These are phyloP conservation scores for Melipona bicolor DNA, from an alignment of 2,888 invertebrate species.

Conservation along the genomic window DNA sequence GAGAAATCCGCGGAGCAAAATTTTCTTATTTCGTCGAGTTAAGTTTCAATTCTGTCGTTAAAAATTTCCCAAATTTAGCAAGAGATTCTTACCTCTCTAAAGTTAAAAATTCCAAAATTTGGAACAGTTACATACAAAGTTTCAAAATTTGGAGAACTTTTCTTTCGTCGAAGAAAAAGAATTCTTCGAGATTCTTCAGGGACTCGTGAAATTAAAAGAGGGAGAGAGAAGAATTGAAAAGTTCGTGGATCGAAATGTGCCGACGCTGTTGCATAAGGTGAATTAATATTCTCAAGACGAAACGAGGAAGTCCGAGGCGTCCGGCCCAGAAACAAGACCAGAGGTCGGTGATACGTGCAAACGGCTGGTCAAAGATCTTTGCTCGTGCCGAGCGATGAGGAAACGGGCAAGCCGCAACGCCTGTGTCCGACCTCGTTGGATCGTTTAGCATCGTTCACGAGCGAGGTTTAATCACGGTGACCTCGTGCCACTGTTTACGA, in stretches of 20 bases:
- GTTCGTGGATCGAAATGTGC: background rate
- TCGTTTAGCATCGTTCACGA: conserved; percentile 62
- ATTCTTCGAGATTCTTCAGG: too few relatives aligned
- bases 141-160: too few relatives aligned
- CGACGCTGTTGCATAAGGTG: background rate
- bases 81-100: too few relatives aligned
- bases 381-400: conserved; percentile 39
- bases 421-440: conserved; percentile 52
- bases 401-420: conserved; percentile 39
- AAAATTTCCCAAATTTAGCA: too few relatives aligned
- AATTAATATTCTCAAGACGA: background rate
- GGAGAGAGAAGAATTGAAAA: too few relatives aligned
- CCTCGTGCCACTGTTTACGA: conserved; percentile 64
- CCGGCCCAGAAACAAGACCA: conserved; percentile 9
- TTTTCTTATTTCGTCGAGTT: too few relatives aligned
- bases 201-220: too few relatives aligned
- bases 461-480: conserved; percentile 58
- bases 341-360: conserved; percentile 49
- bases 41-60: too few relatives aligned
- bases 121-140: too few relatives aligned
- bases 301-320: background rate
- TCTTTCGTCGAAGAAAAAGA: too few relatives aligned
- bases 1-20: too few relatives aligned
- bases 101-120: too few relatives aligned
- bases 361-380: conserved; percentile 58